A percentile compares a stretch with the other conserved stretches of the same genome.
phyloP scores from a whole-genome alignment of 2,888 invertebrate genomes.

The Galerucella nymphaeae region DNA sequence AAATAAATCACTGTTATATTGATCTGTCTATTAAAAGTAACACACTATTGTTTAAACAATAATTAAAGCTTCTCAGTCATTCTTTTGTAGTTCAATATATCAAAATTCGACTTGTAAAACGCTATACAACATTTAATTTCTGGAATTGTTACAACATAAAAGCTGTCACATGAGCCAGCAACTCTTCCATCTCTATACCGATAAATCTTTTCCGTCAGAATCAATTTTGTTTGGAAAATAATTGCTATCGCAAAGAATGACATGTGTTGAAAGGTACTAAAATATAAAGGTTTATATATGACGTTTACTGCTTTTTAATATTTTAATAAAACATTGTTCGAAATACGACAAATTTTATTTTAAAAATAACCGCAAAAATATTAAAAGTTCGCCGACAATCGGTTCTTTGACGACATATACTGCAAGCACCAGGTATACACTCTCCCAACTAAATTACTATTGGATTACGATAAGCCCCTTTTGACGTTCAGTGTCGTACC shows the following conservation, averaged over 20 bases:
- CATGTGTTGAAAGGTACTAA: conserved; percentile 46
- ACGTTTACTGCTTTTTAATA: conserved; percentile 47
- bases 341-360: conserved; percentile 16
- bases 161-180: conserved; percentile 15
- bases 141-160: conserved; percentile 14
- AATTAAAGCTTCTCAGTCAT: too few species aligned
- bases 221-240: conserved; percentile 35
- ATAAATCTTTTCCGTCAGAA: conserved; percentile 33
- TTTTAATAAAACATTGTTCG: conserved; percentile 27
- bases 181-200: conserved; percentile 14
- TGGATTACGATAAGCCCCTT: too few species aligned
- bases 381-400: conserved; percentile 15
- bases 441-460: too few species aligned
- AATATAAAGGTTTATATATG: conserved; percentile 47
- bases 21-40: too few species aligned
- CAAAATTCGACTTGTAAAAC: neutral
- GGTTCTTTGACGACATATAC: neutral
- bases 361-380: neutral
- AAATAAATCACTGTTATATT: too few species aligned
- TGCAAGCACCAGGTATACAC: too few species aligned
- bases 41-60: too few species aligned
- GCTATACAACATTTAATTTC: conserved; percentile 19
- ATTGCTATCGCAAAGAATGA: conserved; percentile 34
- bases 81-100: too few species aligned
- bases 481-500: too few species aligned